Conservation (phyloP, 2,888 invertebrate genomes). For the Epistrophe eligans region DNA sequence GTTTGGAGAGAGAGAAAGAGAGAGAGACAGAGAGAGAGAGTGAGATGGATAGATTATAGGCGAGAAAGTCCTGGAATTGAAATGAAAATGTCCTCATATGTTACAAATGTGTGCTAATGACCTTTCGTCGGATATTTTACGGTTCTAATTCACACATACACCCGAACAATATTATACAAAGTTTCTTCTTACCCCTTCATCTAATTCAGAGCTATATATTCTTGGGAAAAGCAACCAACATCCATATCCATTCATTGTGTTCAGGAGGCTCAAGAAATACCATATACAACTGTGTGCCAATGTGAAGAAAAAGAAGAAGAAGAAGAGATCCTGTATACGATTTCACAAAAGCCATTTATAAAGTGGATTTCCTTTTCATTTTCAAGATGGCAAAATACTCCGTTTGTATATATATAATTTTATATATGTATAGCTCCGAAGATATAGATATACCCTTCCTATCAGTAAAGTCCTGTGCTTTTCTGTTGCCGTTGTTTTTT, state of each 20-base stretch:
- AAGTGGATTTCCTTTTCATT: conserved; percentile 68
- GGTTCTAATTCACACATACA: conserved; percentile 36
- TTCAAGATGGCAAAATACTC: conserved; percentile 47
- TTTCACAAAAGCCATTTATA: conserved; percentile 75
- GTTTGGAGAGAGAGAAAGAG: background rate
- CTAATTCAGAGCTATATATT: conserved; percentile 6
- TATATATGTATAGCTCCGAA: background rate
- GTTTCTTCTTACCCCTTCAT: conserved; percentile 13
- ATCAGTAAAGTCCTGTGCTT: background rate
- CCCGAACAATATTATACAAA: background rate
- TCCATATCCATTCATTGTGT: conserved; percentile 66
- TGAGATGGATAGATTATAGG: background rate
- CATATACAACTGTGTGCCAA: background rate
- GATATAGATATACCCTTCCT: background rate
- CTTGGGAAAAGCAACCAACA: conserved; percentile 61
- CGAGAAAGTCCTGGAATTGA: conserved; percentile 52
- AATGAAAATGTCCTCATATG: conserved; percentile 75
- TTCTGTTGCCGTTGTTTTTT: conserved; percentile 23
- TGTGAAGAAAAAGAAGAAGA: conserved; percentile 14
- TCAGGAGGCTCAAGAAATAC: conserved; percentile 17
- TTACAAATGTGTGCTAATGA: conserved; percentile 76
- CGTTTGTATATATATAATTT: background rate
- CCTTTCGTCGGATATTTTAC: conserved; percentile 72
- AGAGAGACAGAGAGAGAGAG: background rate
- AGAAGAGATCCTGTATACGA: conserved; percentile 61